phyloP scores from a whole-genome alignment of 2,888 invertebrate genomes.

The Stenichneumon culpator region DNA sequence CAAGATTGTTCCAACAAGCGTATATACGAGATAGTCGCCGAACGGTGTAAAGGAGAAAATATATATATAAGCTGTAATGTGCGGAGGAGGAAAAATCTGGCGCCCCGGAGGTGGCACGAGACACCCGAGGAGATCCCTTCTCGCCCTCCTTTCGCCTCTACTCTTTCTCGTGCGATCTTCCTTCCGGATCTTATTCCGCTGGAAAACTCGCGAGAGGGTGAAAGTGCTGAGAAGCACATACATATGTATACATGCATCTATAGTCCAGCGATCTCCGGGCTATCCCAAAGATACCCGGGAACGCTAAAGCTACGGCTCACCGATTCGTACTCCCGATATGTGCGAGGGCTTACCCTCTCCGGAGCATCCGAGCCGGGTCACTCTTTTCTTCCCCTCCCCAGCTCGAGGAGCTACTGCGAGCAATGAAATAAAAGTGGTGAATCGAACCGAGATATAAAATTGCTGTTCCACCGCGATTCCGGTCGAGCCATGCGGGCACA shows the following conservation, averaged over 20 bases:
- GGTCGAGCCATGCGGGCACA: slow-evolving; percentile 40
- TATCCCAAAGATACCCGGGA: slow-evolving; percentile 30
- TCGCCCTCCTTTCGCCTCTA: slow-evolving; percentile 29
- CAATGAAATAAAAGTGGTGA: slow-evolving; percentile 25
- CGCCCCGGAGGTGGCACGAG: slow-evolving; percentile 15
- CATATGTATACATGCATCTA: slow-evolving; percentile 2
- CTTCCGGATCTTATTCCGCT: slow-evolving; percentile 22
- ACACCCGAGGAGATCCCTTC: slow-evolving; percentile 30
- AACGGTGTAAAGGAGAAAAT: slow-evolving; percentile 21
- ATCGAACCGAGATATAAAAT: slow-evolving; percentile 35
- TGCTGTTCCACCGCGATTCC: slow-evolving; percentile 32
- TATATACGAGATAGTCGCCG: not conserved
- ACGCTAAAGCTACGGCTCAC: slow-evolving; percentile 22
- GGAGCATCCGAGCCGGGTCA: slow-evolving; percentile 2
- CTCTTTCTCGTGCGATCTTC: slow-evolving; percentile 32
- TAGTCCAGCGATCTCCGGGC: not conserved
- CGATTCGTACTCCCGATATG: slow-evolving; percentile 21
- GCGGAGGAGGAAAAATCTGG: slow-evolving; percentile 32
- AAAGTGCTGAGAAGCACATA: not conserved
- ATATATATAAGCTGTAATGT: slow-evolving; percentile 6
- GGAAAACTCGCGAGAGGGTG: not conserved
- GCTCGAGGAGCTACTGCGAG: not conserved
- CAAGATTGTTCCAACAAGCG: slow-evolving; percentile 6
- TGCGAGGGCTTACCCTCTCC: not conserved
- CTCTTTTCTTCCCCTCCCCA: not conserved